Base-by-base conservation (phyloP, 2,888 invertebrate species). In the Thecocarcelia acutangulata region DNA sequence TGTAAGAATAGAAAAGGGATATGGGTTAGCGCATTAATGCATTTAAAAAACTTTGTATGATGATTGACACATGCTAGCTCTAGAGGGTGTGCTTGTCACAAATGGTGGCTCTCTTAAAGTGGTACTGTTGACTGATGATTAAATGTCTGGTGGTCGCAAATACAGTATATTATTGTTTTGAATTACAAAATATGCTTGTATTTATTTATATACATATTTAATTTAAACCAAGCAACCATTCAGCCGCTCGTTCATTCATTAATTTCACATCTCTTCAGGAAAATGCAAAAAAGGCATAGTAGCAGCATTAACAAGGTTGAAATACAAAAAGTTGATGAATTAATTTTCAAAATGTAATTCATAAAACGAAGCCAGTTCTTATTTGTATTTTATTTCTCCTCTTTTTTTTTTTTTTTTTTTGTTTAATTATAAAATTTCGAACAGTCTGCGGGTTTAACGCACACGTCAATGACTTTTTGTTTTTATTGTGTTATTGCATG, bases 381-480 rank as follows among this genome's bases (percentile, higher is more conserved):
- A 59, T 42, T 24, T 42, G 42, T 24, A 15, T 40, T 66, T 52
- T 44, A 52, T n/a, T 33, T n/a, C n/a, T n/a, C n/a, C n/a, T n/a
- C n/a, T 33, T 9, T 33, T 8, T 33, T 33, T 17, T 33, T 50
- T 12, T 24, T 44, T 33, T 17, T 52, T 40, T 44, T n/a, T 1
- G n/a, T 44, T n/a, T 6, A 5, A 42, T 19, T 56, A 33, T 63
- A 19, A 73, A 63, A 63, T 66, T 63, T 76, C 48, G 58, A 63
- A 80, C 42, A 81, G 79, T 74, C 81, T 84, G 83, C 84, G 84
- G 84, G 84, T 83, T 83, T 83, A 84, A 83, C 83, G 80, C 84
- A 83, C 84, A 83, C 83, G 79, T 80, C 83, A 83, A 75, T 76
- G 79, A 54, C 72, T 81, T 78, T 80, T 68, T 24, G 24, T 42